Percentiles rank a stretch among this genome's conserved stretches.
Evolutionary conservation across 2,797 vertebrate genomes (phyloP).

Genomic region (Poecilia wingei): DNA sequence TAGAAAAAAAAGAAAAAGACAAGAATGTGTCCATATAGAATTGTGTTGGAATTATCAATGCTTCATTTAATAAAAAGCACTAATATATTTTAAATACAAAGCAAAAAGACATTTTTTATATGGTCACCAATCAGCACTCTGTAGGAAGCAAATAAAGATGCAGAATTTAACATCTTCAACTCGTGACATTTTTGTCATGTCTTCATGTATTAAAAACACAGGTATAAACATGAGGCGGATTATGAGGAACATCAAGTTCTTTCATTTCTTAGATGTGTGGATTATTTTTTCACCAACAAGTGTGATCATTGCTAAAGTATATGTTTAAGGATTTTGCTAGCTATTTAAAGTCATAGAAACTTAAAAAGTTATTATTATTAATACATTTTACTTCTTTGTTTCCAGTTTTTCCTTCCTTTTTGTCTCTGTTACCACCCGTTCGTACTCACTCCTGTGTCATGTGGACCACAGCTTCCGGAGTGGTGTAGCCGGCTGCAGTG

Average conservation of each 20-base stretch:
- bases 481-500: conserved; percentile 92
- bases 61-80: fast-evolving
- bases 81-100: background rate
- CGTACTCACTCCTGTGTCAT: conserved; percentile 98
- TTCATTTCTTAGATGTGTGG: background rate
- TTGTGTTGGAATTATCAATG: background rate
- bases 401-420: background rate
- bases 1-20: background rate
- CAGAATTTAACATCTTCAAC: background rate
- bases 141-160: background rate
- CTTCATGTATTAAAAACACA: background rate
- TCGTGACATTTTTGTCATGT: background rate
- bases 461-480: conserved; percentile 92
- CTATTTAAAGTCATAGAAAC: background rate
- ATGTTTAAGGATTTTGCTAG: background rate
- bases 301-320: background rate
- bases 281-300: background rate
- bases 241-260: background rate
- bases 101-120: background rate
- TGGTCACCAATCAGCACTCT: background rate
- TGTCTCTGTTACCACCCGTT: background rate
- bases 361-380: fast-evolving
- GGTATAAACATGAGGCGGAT: background rate
- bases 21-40: background rate
- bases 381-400: background rate